Base-by-base conservation (phyloP, 2,888 invertebrate genomes). In the Crepidodera aurea region DNA sequence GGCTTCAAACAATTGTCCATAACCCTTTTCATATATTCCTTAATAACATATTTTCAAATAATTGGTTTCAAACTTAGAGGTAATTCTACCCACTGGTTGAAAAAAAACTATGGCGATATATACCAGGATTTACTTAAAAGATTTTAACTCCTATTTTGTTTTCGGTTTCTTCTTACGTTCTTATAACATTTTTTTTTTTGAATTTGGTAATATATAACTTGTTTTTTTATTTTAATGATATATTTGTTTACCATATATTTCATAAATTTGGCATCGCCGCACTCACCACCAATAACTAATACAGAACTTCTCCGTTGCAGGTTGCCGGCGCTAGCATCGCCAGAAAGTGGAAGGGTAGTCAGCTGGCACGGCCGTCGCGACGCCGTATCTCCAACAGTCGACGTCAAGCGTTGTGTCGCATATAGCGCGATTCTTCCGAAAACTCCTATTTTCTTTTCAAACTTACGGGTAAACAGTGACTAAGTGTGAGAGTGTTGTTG, bases 351-450 rank as follows among this genome's bases (percentile, higher is more conserved):
- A 70, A 79, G 78, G 76, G 75, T 69, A 73, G 75, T 78, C 79
- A 78, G 79, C 81, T 80, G 80, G 79, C 78, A 78, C 81, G 79
- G 81, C 80, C 83, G 81, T 82, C 84, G 82, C 82, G 81, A 78
- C 79, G 81, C 77, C 77, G 81, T 79, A 81, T 82, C 83, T 82
- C 81, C 80, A 77, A 80, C 83, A 84, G 84, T 84, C 84, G 83
- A 83, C 83, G 83, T 81, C 83, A 80, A 82, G 81, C 82, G 81
- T 81, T 82, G 79, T 75, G 77, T 82, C 63, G 64, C 59, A 50
- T 54, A 57, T 22, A 48, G 54, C 54, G 51, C 44, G 57, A n/a
- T 22, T 54, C 13, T 12, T 40, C 39, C 40, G 48, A 32, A 29
- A 42, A 32, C 13, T 22, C 22, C 32, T 15, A 10, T 25, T 12